A percentile compares a stretch with the other conserved stretches of the same genome.
Evolutionary conservation across 2,888 invertebrate genomes (phyloP).

Genomic region (Erebia ligea): DNA sequence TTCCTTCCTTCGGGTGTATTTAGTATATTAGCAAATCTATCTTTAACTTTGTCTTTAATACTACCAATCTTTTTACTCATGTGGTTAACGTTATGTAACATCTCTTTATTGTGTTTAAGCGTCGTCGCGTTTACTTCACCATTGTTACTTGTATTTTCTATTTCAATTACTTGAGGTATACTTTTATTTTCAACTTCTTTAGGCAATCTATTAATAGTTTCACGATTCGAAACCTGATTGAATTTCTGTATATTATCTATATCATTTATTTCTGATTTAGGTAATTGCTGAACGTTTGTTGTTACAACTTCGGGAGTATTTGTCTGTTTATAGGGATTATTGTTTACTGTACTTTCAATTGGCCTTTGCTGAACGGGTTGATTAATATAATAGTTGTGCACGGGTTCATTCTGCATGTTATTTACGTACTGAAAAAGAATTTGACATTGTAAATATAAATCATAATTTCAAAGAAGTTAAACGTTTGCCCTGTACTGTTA

Average conservation of each 20-base stretch:
- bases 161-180: not conserved
- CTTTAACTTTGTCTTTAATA: constrained; percentile 11
- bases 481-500: no score
- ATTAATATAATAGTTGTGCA: not conserved
- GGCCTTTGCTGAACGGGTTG: constrained; percentile 3
- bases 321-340: not conserved
- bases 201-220: not conserved
- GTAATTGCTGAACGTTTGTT: not conserved
- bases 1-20: not conserved
- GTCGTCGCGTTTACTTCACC: not conserved
- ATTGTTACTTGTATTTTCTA: not conserved
- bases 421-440: constrained; percentile 7
- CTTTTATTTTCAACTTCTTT: not conserved
- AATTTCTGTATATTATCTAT: not conserved
- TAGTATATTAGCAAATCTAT: not conserved
- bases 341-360: not conserved
- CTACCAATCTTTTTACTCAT: not conserved
- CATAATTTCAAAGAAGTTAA: not conserved
- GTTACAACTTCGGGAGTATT: not conserved
- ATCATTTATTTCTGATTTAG: not conserved
- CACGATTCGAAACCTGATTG: not conserved
- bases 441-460: not conserved
- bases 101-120: not conserved
- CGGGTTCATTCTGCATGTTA: constrained; percentile 10
- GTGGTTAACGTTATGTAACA: not conserved